Evolutionary conservation across 2,113 vertebrate species (phyloP).

Genomic region (Mastomys natalensis): DNA sequence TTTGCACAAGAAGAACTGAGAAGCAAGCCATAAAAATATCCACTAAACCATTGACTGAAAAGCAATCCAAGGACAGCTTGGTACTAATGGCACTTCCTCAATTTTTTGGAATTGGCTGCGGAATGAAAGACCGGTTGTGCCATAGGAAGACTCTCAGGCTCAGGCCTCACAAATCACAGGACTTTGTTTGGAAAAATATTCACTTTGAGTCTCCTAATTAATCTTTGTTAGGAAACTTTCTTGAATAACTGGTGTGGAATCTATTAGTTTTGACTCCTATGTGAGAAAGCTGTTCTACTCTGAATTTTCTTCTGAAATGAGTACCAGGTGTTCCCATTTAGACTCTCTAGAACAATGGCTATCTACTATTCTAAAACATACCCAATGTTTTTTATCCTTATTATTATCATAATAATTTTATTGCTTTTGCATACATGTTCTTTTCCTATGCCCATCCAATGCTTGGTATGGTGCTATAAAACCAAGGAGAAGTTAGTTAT

Average conservation of each 20-base stretch:
- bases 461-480: not conserved
- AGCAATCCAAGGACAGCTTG: not conserved
- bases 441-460: not conserved
- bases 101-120: not conserved
- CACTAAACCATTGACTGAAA: not conserved
- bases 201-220: conserved; percentile 2
- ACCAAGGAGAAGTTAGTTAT: not conserved
- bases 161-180: not conserved
- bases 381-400: not conserved
- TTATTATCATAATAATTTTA: not conserved
- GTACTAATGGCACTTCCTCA: not conserved
- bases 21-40: not conserved
- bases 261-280: not conserved
- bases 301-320: not conserved
- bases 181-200: not conserved
- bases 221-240: not conserved
- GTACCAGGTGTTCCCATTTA: not conserved
- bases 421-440: not conserved
- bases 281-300: not conserved
- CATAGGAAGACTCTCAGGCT: not conserved
- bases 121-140: not conserved
- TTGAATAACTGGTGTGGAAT: not conserved
- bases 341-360: not conserved
- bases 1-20: not conserved
- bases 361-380: not conserved